These are phyloP conservation scores for Parapsyche elsis DNA, from an alignment of 1,140 invertebrate species.

Conservation along the genomic window DNA sequence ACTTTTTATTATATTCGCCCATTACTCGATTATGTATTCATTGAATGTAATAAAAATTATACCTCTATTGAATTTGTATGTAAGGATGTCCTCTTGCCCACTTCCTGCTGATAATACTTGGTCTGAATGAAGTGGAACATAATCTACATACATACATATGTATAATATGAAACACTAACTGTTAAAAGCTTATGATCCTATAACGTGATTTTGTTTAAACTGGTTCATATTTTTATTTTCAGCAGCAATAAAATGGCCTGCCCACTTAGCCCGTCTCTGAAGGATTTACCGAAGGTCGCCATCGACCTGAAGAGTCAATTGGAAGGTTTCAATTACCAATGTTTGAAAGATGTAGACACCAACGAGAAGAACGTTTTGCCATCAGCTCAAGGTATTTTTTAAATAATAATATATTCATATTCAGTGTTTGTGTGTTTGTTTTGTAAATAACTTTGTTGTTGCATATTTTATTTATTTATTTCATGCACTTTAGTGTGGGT, in stretches of 20 bases:
- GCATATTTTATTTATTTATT: slow-evolving; percentile 25
- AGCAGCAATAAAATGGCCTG: slow-evolving; percentile 67
- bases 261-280: slow-evolving; percentile 77
- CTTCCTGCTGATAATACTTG: slow-evolving; percentile 1
- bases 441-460: background rate
- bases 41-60: too few species aligned
- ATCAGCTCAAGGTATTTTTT: slow-evolving; percentile 82
- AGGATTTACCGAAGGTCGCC: slow-evolving; percentile 90
- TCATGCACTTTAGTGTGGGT: background rate
- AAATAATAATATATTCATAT: background rate
- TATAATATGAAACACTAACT: background rate
- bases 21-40: too few species aligned
- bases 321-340: slow-evolving; percentile 85
- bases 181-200: too few species aligned
- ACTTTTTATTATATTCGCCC: background rate
- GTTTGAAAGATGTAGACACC: slow-evolving; percentile 86
- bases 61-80: background rate
- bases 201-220: background rate
- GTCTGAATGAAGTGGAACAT: background rate
- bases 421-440: background rate
- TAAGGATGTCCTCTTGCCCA: background rate
- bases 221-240: slow-evolving; percentile 1
- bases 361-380: slow-evolving; percentile 89
- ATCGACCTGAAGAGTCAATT: slow-evolving; percentile 87
- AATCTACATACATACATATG: background rate